phyloP scores from a whole-genome alignment of 2,888 invertebrate genomes.

The Boloria selene region DNA sequence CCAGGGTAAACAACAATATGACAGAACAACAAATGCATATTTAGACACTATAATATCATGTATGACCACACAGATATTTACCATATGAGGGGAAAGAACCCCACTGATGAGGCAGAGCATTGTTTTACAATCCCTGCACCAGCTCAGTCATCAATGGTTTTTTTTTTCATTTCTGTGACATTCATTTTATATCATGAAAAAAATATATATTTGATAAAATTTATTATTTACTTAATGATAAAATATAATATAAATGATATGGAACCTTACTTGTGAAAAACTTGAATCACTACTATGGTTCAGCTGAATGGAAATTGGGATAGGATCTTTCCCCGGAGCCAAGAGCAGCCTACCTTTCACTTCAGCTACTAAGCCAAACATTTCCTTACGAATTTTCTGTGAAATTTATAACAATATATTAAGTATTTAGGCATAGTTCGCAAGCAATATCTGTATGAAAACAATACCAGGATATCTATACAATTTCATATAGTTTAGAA shows the following conservation, averaged over 20 bases:
- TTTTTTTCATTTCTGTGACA: not conserved
- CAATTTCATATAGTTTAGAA: no score
- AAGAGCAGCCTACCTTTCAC: conserved; percentile 45
- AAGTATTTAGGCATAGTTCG: no score
- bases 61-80: not conserved
- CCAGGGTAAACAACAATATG: no score
- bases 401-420: conserved; percentile 13
- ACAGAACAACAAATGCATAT: no score
- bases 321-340: conserved; percentile 32
- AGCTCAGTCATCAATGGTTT: no score
- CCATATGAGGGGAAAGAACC: not conserved
- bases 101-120: not conserved
- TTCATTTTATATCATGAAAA: not conserved
- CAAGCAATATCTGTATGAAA: no score
- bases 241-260: not conserved
- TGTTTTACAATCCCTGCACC: not conserved
- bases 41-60: not conserved
- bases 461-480: no score
- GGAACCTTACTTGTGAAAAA: conserved; percentile 34
- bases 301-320: conserved; percentile 30
- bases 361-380: conserved; percentile 72
- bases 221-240: conserved; percentile 2
- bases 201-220: not conserved
- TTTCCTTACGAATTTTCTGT: conserved; percentile 76
- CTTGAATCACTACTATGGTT: conserved; percentile 9